Evolutionary conservation across 2,797 vertebrate species (phyloP).

Genomic region (Oreortyx pictus): DNA sequence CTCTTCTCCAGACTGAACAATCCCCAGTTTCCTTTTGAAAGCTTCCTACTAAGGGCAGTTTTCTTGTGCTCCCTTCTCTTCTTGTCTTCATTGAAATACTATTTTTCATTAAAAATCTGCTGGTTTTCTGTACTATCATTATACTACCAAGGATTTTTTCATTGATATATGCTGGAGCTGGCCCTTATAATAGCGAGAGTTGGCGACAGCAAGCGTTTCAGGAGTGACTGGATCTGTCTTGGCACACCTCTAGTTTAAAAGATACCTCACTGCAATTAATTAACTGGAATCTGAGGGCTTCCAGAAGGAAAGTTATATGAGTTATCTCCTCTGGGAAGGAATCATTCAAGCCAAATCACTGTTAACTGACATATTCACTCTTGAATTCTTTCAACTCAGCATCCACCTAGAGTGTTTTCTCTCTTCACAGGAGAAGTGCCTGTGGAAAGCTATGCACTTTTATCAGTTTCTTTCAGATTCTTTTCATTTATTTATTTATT

Average conservation of each 20-base stretch:
- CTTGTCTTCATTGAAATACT: not conserved
- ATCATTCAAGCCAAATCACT: slow-evolving; percentile 56
- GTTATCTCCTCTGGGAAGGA: slow-evolving; percentile 61
- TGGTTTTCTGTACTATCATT: not conserved
- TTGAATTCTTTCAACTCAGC: slow-evolving; percentile 67
- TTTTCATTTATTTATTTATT: slow-evolving; percentile 4
- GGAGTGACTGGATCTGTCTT: slow-evolving; percentile 39
- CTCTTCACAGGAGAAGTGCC: slow-evolving; percentile 60
- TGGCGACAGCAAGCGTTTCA: slow-evolving; percentile 26
- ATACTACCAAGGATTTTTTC: not conserved
- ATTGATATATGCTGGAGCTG: not conserved
- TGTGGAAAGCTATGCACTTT: slow-evolving; percentile 67
- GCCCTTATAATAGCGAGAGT: slow-evolving; percentile 35
- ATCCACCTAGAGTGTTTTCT: slow-evolving; percentile 55
- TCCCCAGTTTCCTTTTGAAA: not conserved
- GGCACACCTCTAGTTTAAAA: slow-evolving; percentile 47
- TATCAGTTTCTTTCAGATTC: slow-evolving; percentile 43
- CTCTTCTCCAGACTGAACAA: too few relatives aligned
- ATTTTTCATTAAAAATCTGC: not conserved
- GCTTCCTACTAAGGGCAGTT: not conserved
- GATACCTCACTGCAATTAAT: slow-evolving; percentile 57
- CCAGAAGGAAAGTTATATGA: slow-evolving; percentile 69
- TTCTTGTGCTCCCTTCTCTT: not conserved
- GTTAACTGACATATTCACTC: slow-evolving; percentile 56
- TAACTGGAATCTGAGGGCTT: slow-evolving; percentile 53